Conservation (phyloP, 2,113 vertebrate species). For the Chitala chitala region DNA sequence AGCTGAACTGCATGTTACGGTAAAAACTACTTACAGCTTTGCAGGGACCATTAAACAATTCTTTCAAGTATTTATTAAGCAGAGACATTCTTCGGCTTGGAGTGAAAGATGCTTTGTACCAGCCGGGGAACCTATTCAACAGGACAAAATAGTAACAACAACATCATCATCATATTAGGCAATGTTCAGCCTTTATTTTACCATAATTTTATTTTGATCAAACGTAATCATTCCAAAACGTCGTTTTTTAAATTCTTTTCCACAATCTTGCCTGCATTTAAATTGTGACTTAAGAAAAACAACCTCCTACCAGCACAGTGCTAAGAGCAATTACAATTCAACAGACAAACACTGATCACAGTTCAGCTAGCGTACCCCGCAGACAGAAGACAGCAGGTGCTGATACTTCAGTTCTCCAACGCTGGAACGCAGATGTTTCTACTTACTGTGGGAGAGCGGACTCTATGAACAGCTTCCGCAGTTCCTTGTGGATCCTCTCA, state of each 20-base stretch:
- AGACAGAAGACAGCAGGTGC: too few relatives aligned
- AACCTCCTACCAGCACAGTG: too few relatives aligned
- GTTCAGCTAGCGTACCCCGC: too few relatives aligned
- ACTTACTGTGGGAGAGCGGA: slow-evolving; percentile 74
- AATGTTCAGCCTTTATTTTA: not conserved
- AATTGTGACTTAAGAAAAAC: too few relatives aligned
- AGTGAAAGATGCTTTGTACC: slow-evolving; percentile 61
- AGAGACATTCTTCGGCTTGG: slow-evolving; percentile 58
- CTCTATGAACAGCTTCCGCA: slow-evolving; percentile 71
- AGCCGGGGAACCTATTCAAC: slow-evolving; percentile 68
- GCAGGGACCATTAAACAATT: slow-evolving; percentile 67
- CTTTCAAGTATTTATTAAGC: slow-evolving; percentile 72
- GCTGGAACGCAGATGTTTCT: not conserved
- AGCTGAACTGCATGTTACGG: not conserved
- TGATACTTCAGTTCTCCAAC: not conserved
- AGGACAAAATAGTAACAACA: not conserved
- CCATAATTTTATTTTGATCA: too few relatives aligned
- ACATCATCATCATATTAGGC: not conserved
- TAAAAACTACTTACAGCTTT: slow-evolving; percentile 49
- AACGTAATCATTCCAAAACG: not conserved
- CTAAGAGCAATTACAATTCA: too few relatives aligned
- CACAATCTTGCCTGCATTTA: not conserved
- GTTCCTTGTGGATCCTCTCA: slow-evolving; percentile 67
- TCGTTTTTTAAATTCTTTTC: not conserved
- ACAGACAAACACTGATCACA: too few relatives aligned